Evolutionary conservation across 2,888 invertebrate species (phyloP), one percentile per base, ranked within the genome.

Genomic region (Monoplex corrugatus): DNA sequence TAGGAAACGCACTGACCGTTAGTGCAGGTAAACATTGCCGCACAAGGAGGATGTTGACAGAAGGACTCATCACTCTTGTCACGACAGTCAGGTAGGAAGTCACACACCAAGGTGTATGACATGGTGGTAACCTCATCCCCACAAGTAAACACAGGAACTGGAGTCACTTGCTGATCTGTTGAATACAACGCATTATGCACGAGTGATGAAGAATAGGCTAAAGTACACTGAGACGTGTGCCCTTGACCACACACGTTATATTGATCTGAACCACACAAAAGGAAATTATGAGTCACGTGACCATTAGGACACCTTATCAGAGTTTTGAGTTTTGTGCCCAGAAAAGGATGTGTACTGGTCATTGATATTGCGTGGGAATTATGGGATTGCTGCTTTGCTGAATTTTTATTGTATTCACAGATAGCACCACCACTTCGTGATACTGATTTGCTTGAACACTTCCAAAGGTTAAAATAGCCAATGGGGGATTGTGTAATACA

Each of bases 41-140:
- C 28, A 43, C n/a, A 80, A 2, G 80, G 38, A 43, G 80, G 28
- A 43, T 80, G 80, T 28, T 80, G n/a, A n/a, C 80, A 80, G 43
- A 80, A 80, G 19, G 28, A 80, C 80, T 80, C 80, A n/a, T 80
- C 80, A 43, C 43, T 43, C 6, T 35, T 28, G 28, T 80, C 80
- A 1, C 3, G 40, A 80, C 80, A 80, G 43, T 80, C 80, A 8
- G 40, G n/a, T 80, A 40, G 40, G 80, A 80, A 80, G 13, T 80
- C 80, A 80, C 80, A 80, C n/a, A 80, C 43, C 10, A 80, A 10
- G n/a, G 28, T 43, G 80, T 43, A 43, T n/a, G 16, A 28, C 5
- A 80, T 35, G 2, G 80, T 80, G 0, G 28, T 23, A 28, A 80
- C 5, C 5, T 28, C 80, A 40, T 43, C 43, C 28, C 43, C 80